phyloP scores from a whole-genome alignment of 35 echinoderm and acorn worm genomes.

The Apostichopus japonicus region DNA sequence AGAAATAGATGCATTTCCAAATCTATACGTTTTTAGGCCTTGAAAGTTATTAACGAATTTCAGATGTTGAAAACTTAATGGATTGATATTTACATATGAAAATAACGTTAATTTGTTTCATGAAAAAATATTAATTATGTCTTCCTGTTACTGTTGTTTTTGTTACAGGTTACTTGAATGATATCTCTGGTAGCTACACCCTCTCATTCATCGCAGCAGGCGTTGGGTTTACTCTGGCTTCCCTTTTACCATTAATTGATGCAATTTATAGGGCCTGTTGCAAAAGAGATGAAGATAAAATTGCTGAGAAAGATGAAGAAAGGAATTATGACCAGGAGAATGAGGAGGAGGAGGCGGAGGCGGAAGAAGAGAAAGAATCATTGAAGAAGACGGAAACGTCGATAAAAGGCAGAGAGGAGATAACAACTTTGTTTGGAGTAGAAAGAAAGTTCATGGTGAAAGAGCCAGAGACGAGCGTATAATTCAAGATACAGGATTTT shows the following conservation, averaged over 20 bases:
- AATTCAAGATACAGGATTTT: not conserved
- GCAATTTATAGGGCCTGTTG: not conserved
- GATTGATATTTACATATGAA: no score
- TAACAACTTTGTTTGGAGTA: not conserved
- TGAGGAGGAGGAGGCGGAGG: not conserved
- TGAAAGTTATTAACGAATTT: not conserved
- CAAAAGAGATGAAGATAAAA: not conserved
- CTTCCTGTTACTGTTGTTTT: not conserved
- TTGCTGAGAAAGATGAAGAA: not conserved
- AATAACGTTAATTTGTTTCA: not conserved
- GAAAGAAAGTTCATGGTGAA: not conserved
- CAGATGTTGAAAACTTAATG: not conserved
- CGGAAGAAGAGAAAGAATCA: not conserved
- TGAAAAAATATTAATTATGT: not conserved
- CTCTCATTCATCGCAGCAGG: slow-evolving; percentile 39
- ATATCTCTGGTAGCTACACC: slow-evolving; percentile 1
- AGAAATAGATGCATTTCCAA: no score
- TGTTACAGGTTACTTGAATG: slow-evolving; percentile 10
- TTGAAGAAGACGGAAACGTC: not conserved
- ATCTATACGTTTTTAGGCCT: not conserved
- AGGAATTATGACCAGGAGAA: not conserved
- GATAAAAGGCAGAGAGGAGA: not conserved
- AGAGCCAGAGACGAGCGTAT: slow-evolving; percentile 35
- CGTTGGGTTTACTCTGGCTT: not conserved
- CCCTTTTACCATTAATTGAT: not conserved